Evolutionary conservation across 2,113 vertebrate species (phyloP).

Genomic region (Platysternon megacephalum): DNA sequence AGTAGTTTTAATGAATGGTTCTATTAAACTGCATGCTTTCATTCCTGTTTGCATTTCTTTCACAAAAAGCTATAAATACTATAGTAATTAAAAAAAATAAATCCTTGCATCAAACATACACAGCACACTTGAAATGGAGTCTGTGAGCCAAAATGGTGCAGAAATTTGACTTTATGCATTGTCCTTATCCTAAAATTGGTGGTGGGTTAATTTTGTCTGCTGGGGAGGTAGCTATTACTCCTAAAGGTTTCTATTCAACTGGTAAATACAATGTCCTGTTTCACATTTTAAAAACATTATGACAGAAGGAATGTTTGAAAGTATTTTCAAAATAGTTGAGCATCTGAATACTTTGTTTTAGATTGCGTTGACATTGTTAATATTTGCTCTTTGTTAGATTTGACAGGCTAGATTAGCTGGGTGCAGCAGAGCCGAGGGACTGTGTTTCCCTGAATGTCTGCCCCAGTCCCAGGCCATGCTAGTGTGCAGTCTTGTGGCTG

Average conservation of each 20-base stretch:
- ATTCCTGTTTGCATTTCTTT: constrained; percentile 27
- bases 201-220: not conserved
- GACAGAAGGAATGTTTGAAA: not conserved
- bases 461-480: not conserved
- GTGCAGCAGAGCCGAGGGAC: not conserved
- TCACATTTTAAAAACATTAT: not conserved
- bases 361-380: not conserved
- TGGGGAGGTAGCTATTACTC: not conserved
- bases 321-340: not conserved
- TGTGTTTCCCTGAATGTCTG: not conserved
- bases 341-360: not conserved
- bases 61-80: not conserved
- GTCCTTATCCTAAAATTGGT: not conserved
- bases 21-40: constrained; percentile 19
- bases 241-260: not conserved
- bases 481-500: not conserved
- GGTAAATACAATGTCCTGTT: not conserved
- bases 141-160: not conserved
- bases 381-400: not conserved
- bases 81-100: not conserved
- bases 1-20: constrained; percentile 34
- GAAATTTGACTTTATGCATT: constrained; percentile 4
- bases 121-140: not conserved
- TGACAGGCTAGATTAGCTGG: not conserved
- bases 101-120: not conserved